Base-by-base conservation (phyloP, 2,888 invertebrate species). In the Dasysyrphus tricinctus region DNA sequence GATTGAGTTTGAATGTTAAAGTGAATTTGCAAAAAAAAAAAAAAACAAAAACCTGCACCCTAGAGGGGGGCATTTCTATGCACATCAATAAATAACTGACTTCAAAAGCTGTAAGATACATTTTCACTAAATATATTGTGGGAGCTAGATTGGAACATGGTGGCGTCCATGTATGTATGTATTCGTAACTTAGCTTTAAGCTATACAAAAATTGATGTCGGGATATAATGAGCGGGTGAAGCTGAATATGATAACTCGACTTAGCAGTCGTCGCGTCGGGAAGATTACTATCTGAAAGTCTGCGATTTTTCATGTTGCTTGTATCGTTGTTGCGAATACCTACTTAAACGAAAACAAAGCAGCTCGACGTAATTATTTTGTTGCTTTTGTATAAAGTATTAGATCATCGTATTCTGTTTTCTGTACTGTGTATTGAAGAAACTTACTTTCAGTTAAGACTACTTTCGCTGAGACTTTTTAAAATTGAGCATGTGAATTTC, bases 251-350 rank as follows among this genome's bases (percentile, higher is more conserved):
- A 67, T 77, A 77, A 67, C 73, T 63, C 63, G 77, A 61, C 77
- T 77, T 63, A 44, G 81, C 81, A 85, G 81, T 85, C 69, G 73
- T 85, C 77, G 81, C 69, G 81, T 85, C 77, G 81, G 67, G 57
- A 77, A 81, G 73, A 81, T 63, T 76, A 73, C 84, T 80, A 37
- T 84, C 75, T 79, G 72, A 77, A 57, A 72, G 69, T 77, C 73
- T 73, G 56, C 67, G 74, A 77, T 57, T 77, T 49, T 61, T 77
- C 80, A 80, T 76, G 72, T 80, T 37, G 16, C 34, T 34, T 72
- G 76, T 77, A 61, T 74, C 59, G 67, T 76, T 39, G 39, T 51
- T 42, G 57, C 39, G 37, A 79, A 37, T 77, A 19, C 1, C 8
- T 32, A 34, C 61, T 63, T 69, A 24, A 39, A 39, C 24, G 39